Conservation (phyloP, 1,140 invertebrate genomes). For the Schlechtendalia chinensis region DNA sequence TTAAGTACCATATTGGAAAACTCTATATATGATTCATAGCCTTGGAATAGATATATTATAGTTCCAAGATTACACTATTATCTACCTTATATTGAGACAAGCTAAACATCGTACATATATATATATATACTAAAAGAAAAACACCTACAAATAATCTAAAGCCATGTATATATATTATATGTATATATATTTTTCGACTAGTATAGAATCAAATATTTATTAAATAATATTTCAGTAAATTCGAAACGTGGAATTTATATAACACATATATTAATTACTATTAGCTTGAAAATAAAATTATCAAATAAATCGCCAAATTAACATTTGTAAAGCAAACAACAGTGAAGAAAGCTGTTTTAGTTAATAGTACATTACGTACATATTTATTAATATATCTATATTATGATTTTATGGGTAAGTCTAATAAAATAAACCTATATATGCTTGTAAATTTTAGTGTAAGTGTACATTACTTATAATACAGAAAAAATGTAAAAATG, state of each 20-base stretch:
- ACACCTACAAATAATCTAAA: constrained; percentile 25
- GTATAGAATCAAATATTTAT: constrained; percentile 12
- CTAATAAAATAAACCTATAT: background rate
- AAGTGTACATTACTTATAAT: background rate
- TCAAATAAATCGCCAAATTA: constrained; percentile 34
- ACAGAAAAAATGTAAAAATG: constrained; percentile 36
- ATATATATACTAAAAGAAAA: constrained; percentile 15
- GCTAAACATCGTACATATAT: background rate
- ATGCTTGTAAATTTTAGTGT: constrained; percentile 12
- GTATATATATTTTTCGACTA: background rate
- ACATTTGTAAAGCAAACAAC: constrained; percentile 39
- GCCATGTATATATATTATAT: background rate
- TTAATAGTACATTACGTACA: constrained; percentile 11
- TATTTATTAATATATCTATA: constrained; percentile 5
- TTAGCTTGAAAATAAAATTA: constrained; percentile 11
- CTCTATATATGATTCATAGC: constrained; percentile 16
- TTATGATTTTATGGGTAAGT: constrained; percentile 21
- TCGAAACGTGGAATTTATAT: background rate
- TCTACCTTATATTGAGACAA: constrained; percentile 33
- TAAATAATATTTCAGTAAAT: background rate
- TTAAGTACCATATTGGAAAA: constrained; percentile 37
- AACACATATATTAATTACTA: constrained; percentile 3
- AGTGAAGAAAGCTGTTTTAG: constrained; percentile 31
- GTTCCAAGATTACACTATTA: constrained; percentile 29
- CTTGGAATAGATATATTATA: background rate